Evolutionary conservation across 2,113 vertebrate species (phyloP).

Genomic region (Pteruthius melanotis): DNA sequence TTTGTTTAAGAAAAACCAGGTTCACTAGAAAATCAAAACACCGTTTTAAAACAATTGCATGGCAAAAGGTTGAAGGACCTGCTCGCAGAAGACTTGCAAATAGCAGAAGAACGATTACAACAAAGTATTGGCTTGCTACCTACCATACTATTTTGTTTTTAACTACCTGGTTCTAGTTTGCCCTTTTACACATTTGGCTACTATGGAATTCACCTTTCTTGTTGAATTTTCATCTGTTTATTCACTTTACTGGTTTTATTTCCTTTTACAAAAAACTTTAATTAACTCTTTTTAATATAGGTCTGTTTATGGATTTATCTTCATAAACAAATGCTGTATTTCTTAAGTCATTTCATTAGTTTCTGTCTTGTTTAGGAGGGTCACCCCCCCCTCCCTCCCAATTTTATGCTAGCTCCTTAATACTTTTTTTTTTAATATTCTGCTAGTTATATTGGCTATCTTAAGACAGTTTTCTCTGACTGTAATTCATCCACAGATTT

Average conservation of each 20-base stretch:
- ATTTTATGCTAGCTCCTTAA: neutral
- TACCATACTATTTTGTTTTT: neutral
- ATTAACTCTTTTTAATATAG: neutral
- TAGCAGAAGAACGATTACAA: neutral
- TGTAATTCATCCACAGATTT: constrained; percentile 1
- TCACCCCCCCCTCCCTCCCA: no score
- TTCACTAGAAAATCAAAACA: neutral
- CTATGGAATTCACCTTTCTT: neutral
- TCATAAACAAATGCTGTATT: neutral
- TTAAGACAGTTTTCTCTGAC: neutral
- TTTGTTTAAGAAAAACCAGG: neutral
- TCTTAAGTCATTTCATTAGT: neutral
- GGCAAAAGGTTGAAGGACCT: neutral
- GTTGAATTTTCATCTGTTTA: neutral
- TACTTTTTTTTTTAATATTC: neutral
- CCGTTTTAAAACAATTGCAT: neutral
- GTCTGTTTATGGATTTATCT: neutral
- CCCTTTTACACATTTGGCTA: neutral
- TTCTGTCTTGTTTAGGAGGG: neutral
- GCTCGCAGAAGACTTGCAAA: neutral
- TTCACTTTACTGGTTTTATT: neutral
- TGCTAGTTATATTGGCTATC: neutral
- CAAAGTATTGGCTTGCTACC: neutral
- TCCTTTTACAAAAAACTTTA: neutral
- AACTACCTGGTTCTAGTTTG: neutral